Percentiles rank a stretch among this genome's conserved stretches.
Conservation (phyloP, 2,797 vertebrate species). For the Smutsia gigantea region DNA sequence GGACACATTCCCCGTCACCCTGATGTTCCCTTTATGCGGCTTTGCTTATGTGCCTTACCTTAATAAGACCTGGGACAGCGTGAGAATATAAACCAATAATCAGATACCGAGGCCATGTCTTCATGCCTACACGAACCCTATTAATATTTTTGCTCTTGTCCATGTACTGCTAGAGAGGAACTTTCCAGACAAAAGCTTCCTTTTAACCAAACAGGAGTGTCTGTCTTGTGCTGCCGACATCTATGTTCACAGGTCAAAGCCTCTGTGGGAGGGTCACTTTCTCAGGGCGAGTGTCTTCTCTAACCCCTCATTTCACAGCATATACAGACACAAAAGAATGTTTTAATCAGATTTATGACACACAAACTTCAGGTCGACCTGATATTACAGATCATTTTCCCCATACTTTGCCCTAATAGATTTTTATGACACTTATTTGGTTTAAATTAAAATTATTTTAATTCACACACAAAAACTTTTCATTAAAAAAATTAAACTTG, state of each 20-base stretch:
- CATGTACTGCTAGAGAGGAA: constrained; percentile 33
- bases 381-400: neutral
- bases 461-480: too few species aligned
- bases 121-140: neutral
- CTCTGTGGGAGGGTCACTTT: neutral
- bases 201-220: constrained; percentile 36
- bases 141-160: constrained; percentile 47
- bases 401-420: neutral
- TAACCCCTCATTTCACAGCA: neutral
- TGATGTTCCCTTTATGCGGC: neutral
- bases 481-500: too few species aligned
- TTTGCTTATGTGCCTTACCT: neutral
- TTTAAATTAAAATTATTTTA: neutral
- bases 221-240: neutral
- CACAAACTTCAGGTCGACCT: neutral
- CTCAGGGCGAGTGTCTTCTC: neutral
- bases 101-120: neutral
- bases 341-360: neutral
- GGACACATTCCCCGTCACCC: neutral
- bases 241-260: constrained; percentile 40
- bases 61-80: neutral
- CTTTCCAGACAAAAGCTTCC: constrained; percentile 62
- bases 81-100: neutral
- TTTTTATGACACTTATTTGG: neutral
- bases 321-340: neutral